Conservation (phyloP, 2,888 invertebrate species). For the Rhagonycha lutea region DNA sequence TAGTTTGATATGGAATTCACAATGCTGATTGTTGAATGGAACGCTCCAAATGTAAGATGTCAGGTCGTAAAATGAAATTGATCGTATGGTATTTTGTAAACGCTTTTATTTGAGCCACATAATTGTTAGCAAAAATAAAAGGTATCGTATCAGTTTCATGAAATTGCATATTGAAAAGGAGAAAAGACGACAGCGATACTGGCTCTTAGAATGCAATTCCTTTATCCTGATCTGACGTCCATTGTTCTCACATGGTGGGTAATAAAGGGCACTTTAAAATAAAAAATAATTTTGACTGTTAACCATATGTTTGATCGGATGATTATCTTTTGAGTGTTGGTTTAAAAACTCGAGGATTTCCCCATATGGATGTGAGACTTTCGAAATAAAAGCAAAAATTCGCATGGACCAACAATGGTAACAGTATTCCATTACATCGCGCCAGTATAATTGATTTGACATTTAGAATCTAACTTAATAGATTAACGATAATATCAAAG, state of each 20-base stretch:
- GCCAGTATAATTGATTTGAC: not conserved
- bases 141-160: constrained; percentile 33
- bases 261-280: not conserved
- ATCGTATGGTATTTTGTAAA: constrained; percentile 34
- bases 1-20: constrained; percentile 5
- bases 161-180: constrained; percentile 26
- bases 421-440: not conserved
- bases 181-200: constrained; percentile 30
- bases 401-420: not conserved
- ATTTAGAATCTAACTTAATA: not conserved
- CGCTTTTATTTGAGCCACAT: constrained; percentile 36
- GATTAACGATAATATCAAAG: not conserved
- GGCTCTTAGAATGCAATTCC: constrained; percentile 16
- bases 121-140: constrained; percentile 36
- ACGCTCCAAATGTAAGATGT: constrained; percentile 30
- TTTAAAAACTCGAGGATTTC: not conserved
- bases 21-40: constrained; percentile 18
- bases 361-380: not conserved
- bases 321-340: not conserved
- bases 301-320: not conserved
- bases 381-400: not conserved
- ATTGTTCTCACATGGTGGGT: not conserved
- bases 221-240: not conserved
- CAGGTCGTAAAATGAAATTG: constrained; percentile 29
- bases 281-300: not conserved